Percentiles rank a stretch among this genome's conserved stretches.
Evolutionary conservation across 2,888 invertebrate genomes (phyloP).

Genomic region (Hymenopus coronatus): DNA sequence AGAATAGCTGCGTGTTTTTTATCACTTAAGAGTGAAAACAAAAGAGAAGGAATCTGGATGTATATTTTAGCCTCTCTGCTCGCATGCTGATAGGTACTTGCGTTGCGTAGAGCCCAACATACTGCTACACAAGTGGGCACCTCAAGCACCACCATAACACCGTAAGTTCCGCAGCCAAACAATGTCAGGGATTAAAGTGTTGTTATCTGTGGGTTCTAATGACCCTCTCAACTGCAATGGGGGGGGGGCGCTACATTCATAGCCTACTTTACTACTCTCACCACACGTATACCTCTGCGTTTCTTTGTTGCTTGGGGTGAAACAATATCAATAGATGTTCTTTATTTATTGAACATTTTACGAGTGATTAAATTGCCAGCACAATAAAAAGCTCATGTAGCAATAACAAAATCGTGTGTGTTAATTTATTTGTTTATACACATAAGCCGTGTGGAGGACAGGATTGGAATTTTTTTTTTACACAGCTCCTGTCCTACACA

Average conservation of each 20-base stretch:
- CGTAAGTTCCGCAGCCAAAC: background rate
- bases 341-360: too few relatives aligned
- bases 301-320: too few relatives aligned
- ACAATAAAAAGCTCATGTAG: too few relatives aligned
- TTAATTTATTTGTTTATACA: too few relatives aligned
- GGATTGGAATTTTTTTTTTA: too few relatives aligned
- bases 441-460: too few relatives aligned
- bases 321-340: too few relatives aligned
- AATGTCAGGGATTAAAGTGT: background rate
- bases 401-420: too few relatives aligned
- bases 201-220: background rate
- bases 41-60: background rate
- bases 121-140: background rate
- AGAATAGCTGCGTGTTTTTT: background rate
- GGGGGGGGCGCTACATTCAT: background rate
- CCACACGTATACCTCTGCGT: too few relatives aligned
- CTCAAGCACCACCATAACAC: background rate
- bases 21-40: background rate
- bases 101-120: background rate
- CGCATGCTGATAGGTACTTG: background rate
- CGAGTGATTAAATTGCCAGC: too few relatives aligned
- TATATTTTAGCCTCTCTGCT: background rate
- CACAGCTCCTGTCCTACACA: too few relatives aligned
- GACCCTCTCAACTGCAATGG: background rate
- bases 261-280: background rate